Evolutionary conservation across 2,797 vertebrate species (phyloP), one percentile per base, ranked within the genome.

Genomic region (Lacerta agilis): DNA sequence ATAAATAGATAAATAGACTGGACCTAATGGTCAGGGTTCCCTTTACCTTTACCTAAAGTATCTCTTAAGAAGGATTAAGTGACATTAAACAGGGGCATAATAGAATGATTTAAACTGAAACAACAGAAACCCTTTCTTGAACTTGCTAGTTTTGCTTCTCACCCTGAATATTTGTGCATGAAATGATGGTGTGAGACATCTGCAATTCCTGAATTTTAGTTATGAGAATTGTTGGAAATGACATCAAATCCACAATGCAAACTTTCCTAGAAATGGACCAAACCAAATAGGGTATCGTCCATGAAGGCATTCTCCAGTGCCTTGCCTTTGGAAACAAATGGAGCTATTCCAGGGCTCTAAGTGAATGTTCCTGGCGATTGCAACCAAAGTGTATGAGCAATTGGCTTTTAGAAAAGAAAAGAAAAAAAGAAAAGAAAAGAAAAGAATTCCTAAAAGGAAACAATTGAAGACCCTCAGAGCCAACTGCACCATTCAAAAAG

Each of bases 91-190:
- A 87, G 55, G 11, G 25, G 71, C 38, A 73, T 73, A 58, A 55
- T 11, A 69, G n/a, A 79, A 79, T 81, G 71, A 61, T 64, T 87
- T 81, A 87, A 87, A 41, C 36, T 38, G 36, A 73, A 73, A 66
- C 27, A 75, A 27, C 13, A 11, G 13, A 2, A 25, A 33, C 8
- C 7, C 20, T 49, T 82, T 49, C 58, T 87, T 86, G 23, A 69
- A 23, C 45, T 49, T 86, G 7, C 41, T 6, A 27, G 61, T 80
- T 82, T 82, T 58, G 15, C 76, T 82, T 82, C 18, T 71, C 43
- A 18, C 1, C 36, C 33, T 75, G n/a, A 81, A 61, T 81, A 73
- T 72, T 10, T 41, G 18, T 6, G 8, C 0, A 61, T 76, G 33
- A 4, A 20, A 76, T 75, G 79, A 45, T 55, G 55, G 8, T 15